A percentile compares a stretch with the other conserved stretches of the same genome.
These are phyloP conservation scores for Loripinus fragilis DNA, from an alignment of 2,888 invertebrate species.

Conservation along the genomic window DNA sequence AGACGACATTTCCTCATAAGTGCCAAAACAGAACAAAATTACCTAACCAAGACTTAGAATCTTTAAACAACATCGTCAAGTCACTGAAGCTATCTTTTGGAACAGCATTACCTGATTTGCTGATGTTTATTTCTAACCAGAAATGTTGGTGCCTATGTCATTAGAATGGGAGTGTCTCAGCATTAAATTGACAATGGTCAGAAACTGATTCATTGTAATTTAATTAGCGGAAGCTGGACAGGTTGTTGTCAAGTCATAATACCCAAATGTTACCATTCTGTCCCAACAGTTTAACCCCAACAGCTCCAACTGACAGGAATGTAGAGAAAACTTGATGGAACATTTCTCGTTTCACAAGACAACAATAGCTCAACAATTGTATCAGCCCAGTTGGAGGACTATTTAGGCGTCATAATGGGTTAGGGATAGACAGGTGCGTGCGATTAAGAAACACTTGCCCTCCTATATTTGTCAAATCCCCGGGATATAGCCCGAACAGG, in stretches of 20 bases:
- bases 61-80: no score
- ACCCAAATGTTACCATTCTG: conserved; percentile 17
- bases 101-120: no score
- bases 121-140: no score
- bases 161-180: no score
- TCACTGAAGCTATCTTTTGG: no score
- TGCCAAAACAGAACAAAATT: no score
- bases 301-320: conserved; percentile 14
- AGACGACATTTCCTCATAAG: no score
- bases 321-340: not conserved
- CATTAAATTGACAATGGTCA: not conserved
- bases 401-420: conserved; percentile 1
- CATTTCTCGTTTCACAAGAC: conserved; percentile 4
- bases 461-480: conserved; percentile 19
- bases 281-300: conserved; percentile 1
- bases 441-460: conserved; percentile 22
- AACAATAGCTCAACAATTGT: not conserved
- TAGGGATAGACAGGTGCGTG: conserved; percentile 16
- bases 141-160: no score
- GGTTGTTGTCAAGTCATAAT: conserved; percentile 7
- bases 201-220: conserved; percentile 6
- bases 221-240: conserved; percentile 17
- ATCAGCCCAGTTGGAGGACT: conserved; percentile 17
- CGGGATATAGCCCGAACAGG: conserved; percentile 21
- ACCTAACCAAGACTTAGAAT: no score